Evolutionary conservation across 2,113 vertebrate species (phyloP), one percentile per base, ranked within the genome.

Genomic region (Irena cyanogastra): DNA sequence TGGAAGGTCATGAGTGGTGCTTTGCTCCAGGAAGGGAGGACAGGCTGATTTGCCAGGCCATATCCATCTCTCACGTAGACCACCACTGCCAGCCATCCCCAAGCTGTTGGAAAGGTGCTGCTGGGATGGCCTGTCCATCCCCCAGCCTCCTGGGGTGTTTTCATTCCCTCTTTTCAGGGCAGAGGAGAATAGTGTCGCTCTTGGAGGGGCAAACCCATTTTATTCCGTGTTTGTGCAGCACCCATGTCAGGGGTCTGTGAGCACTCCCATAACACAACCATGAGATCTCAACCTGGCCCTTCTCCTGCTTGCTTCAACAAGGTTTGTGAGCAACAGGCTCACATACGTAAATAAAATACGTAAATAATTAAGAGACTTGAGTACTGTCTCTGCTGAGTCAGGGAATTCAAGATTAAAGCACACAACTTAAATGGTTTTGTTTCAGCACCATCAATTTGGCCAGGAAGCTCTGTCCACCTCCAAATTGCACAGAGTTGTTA

Each of bases 91-190:
- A 87, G 72, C 10, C 52, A 81, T 37, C n/a, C 44, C 59, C 27
- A 13, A 3, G 28, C 4, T 60, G 31, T 6, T 6, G 2, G 31
- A 22, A 35, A 60, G 74, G 23, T 61, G 53, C 28, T 84, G 47
- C 35, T 37, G 57, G 52, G 33, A 56, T 23, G 42, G 24, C 21
- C 35, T 30, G 22, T 13, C 70, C 42, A 44, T 42, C n/a, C 1
- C 3, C 16, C 42, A 39, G 30, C 20, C 47, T 24, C 50, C 18
- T 0, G 0, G 8, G 7, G 8, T 7, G 15, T 24, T 66, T 60
- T 20, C 44, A 65, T 19, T 50, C 50, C n/a, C 5, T 1, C 27
- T 83, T 70, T 72, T 49, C 37, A 41, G 81, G 47, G 71, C 22
- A 21, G 35, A 85, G n/a, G 31, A 45, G 15, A 69, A 69, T 0